phyloP scores from a whole-genome alignment of 2,113 vertebrate genomes.

The Raphicerus campestris region DNA sequence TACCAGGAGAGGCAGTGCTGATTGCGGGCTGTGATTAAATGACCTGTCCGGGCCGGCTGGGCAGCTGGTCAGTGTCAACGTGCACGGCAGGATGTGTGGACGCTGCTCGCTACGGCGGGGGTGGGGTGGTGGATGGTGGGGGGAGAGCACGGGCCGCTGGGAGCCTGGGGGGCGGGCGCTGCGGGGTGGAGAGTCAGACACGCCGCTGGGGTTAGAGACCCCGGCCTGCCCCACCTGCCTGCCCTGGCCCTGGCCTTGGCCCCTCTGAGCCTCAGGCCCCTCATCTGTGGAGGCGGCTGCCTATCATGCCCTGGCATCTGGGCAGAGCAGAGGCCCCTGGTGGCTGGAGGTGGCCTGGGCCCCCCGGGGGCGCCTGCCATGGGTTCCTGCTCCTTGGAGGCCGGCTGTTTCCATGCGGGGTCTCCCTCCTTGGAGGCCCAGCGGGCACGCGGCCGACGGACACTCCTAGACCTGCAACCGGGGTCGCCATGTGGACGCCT shows the following conservation, averaged over 20 bases:
- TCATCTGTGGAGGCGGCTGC: no score
- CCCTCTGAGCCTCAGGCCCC: not conserved
- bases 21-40: slow-evolving; percentile 70
- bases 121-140: rapidly evolving
- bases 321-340: not conserved
- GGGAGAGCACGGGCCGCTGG: rapidly evolving
- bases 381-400: no score
- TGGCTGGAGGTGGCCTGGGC: rapidly evolving
- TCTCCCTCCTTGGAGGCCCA: not conserved
- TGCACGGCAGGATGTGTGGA: not conserved
- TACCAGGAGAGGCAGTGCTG: not conserved
- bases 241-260: not conserved
- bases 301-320: rapidly evolving
- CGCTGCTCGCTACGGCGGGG: rapidly evolving
- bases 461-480: rapidly evolving
- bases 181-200: rapidly evolving
- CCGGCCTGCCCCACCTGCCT: no score
- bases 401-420: rapidly evolving
- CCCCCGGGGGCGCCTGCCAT: not conserved
- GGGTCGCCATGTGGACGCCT: rapidly evolving
- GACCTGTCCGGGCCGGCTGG: slow-evolving; percentile 51
- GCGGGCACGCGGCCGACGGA: rapidly evolving
- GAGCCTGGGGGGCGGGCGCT: not conserved
- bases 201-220: not conserved
- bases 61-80: slow-evolving; percentile 73